These are phyloP conservation scores for Rhincodon typus DNA, from an alignment of 2,797 vertebrate species.

Conservation along the genomic window DNA sequence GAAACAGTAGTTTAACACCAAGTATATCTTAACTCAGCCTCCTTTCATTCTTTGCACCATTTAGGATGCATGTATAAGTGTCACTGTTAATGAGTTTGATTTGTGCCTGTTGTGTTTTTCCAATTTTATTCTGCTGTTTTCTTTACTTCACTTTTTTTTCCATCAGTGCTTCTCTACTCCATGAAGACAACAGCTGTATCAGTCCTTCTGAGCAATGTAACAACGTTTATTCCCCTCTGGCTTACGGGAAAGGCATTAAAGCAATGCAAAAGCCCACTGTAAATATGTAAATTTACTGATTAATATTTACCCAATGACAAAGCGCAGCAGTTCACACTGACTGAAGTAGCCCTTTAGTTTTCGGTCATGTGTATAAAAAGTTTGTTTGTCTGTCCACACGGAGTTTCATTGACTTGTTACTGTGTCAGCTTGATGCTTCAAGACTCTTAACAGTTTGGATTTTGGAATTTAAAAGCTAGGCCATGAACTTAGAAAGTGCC, in stretches of 20 bases:
- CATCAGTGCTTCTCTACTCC: not conserved
- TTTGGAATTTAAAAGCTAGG: not conserved
- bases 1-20: not conserved
- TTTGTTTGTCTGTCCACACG: not conserved
- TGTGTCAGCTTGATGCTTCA: not conserved
- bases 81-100: not conserved
- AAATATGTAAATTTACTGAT: slow-evolving; percentile 8
- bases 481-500: not conserved
- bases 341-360: not conserved
- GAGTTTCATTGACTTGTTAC: not conserved
- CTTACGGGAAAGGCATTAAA: too few species aligned
- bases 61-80: not conserved
- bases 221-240: not conserved
- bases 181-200: not conserved
- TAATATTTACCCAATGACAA: not conserved
- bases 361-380: not conserved
- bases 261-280: not conserved
- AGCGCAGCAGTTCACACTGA: not conserved
- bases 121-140: not conserved
- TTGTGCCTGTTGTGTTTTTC: not conserved
- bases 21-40: not conserved
- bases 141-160: not conserved
- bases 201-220: not conserved
- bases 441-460: not conserved
- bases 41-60: not conserved